Evolutionary conservation across 2,797 vertebrate genomes (phyloP).

Genomic region (Cyclura pinguis): DNA sequence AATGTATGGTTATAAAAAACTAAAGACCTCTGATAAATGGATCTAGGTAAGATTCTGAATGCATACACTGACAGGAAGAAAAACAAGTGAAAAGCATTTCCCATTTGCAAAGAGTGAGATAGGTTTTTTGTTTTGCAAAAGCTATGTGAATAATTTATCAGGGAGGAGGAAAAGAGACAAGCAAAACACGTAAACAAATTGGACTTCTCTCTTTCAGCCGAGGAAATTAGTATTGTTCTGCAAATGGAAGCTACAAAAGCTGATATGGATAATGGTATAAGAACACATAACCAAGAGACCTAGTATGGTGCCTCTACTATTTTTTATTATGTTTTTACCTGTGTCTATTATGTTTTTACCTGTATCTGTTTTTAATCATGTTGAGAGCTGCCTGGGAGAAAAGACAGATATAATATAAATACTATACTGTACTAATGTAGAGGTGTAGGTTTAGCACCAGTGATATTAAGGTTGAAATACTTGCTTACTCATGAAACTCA

Average conservation of each 20-base stretch:
- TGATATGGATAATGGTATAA: not conserved
- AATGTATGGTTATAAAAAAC: not conserved
- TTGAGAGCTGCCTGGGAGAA: too few relatives aligned
- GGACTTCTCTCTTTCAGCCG: not conserved
- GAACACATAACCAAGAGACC: not conserved
- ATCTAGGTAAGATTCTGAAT: not conserved
- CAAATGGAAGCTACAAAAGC: not conserved
- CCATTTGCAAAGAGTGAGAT: not conserved
- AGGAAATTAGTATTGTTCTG: not conserved
- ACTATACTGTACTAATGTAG: too few relatives aligned
- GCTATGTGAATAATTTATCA: slow-evolving; percentile 3
- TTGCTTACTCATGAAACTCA: not conserved
- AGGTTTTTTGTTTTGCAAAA: slow-evolving; percentile 12
- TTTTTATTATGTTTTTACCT: too few relatives aligned
- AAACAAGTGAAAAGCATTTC: not conserved
- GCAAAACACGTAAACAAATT: not conserved
- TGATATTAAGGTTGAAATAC: not conserved
- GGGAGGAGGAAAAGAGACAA: not conserved
- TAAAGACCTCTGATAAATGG: not conserved
- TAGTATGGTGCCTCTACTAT: too few relatives aligned
- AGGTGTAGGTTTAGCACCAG: not conserved
- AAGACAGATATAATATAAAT: too few relatives aligned
- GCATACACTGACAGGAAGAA: not conserved
- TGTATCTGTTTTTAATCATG: too few relatives aligned
- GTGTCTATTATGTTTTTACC: too few relatives aligned